phyloP scores from a whole-genome alignment of 2,888 invertebrate genomes.

The Drosophila atripex region DNA sequence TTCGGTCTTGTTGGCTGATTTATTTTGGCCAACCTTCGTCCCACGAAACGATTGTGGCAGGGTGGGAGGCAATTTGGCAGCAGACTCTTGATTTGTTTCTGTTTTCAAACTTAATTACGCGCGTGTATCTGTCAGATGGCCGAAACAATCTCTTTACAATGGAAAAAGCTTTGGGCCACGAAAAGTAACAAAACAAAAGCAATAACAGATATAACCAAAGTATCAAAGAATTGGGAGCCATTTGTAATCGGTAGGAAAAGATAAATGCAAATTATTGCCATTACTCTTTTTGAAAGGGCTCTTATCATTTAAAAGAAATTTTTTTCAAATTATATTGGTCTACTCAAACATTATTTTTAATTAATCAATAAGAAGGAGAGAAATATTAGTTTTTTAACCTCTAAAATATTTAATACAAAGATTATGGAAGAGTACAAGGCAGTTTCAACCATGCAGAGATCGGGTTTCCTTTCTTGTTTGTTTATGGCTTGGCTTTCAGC shows the following conservation, averaged over 20 bases:
- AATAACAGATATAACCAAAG: neutral
- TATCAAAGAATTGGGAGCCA: neutral
- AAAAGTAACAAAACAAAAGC: slow-evolving; percentile 10
- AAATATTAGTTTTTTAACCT: neutral
- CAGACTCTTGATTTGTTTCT: slow-evolving; percentile 23
- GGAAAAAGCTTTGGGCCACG: slow-evolving; percentile 22
- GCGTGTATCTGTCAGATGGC: slow-evolving; percentile 37
- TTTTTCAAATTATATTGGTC: neutral
- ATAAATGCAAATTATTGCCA: slow-evolving; percentile 1
- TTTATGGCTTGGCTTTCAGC: slow-evolving; percentile 14
- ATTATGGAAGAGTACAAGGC: neutral
- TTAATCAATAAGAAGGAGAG: neutral
- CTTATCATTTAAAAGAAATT: neutral
- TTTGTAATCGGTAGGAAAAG: neutral
- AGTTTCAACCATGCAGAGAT: slow-evolving; percentile 2
- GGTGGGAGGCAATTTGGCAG: slow-evolving; percentile 44
- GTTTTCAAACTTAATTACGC: slow-evolving; percentile 40
- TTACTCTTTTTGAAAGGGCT: neutral
- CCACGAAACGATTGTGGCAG: slow-evolving; percentile 27
- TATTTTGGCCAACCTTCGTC: slow-evolving; percentile 63
- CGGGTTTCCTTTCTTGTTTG: slow-evolving; percentile 10
- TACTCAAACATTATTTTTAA: neutral
- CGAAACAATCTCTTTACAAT: slow-evolving; percentile 30
- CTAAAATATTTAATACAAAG: neutral
- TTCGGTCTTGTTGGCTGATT: slow-evolving; percentile 45